A percentile compares a stretch with the other conserved stretches of the same genome.
These are phyloP conservation scores for Caenorhabditis latens DNA, from an alignment of 1,140 invertebrate genomes.

Conservation along the genomic window DNA sequence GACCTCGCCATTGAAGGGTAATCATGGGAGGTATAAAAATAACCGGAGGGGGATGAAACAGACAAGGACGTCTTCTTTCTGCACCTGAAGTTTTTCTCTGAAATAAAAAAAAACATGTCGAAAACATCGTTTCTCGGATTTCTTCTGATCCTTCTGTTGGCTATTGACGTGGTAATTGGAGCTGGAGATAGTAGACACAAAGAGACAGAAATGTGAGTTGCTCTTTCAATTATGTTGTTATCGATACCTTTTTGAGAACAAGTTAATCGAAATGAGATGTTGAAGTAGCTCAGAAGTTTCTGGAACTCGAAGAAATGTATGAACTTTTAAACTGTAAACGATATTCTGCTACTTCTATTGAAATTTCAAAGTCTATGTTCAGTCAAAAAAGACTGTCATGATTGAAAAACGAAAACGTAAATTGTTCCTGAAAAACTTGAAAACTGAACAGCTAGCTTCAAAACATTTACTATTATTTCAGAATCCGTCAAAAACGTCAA, in stretches of 20 bases:
- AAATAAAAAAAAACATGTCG: background rate
- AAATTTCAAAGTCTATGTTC: too few species aligned
- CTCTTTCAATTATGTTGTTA: background rate
- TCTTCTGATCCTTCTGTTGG: conserved; percentile 11
- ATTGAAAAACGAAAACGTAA: too few species aligned
- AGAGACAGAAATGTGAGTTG: background rate
- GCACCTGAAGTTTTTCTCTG: background rate
- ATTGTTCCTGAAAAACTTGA: too few species aligned
- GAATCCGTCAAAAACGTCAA: conserved; percentile 48
- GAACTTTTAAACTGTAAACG: too few species aligned
- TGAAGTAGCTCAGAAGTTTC: too few species aligned
- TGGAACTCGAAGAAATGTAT: too few species aligned
- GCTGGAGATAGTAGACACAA: conserved; percentile 13
- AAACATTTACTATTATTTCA: background rate
- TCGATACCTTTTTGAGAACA: background rate
- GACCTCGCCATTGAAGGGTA: conserved; percentile 23
- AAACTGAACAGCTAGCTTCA: too few species aligned
- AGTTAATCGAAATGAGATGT: too few species aligned
- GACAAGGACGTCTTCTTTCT: conserved; percentile 2
- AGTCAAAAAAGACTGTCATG: too few species aligned
- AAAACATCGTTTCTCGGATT: background rate
- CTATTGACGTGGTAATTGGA: conserved; percentile 5
- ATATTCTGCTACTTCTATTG: too few species aligned
- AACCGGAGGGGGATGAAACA: background rate
- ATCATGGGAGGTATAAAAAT: conserved; percentile 34